phyloP scores from a whole-genome alignment of 2,888 invertebrate species.

The Rotaria socialis region DNA sequence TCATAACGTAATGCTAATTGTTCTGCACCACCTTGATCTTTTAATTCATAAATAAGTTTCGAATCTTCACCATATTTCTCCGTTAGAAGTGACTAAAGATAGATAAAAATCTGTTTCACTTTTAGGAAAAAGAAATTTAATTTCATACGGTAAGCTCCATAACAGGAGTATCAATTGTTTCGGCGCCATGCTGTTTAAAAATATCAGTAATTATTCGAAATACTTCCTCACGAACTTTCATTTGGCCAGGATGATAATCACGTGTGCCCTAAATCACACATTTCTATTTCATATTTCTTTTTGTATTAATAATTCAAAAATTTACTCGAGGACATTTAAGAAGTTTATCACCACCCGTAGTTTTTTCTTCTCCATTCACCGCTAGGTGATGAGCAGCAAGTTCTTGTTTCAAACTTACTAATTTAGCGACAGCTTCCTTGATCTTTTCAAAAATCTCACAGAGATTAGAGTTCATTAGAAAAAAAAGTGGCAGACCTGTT shows the following conservation, averaged over 20 bases:
- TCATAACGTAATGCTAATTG: conserved; percentile 82
- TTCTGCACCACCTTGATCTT: conserved; percentile 82
- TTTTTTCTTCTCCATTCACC: background rate
- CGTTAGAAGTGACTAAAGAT: conserved; percentile 80
- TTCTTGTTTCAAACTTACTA: background rate
- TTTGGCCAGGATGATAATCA: conserved; percentile 88
- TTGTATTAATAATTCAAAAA: background rate
- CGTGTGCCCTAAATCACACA: conserved; percentile 68
- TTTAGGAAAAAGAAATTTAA: no score
- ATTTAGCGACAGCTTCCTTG: background rate
- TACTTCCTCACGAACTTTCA: conserved; percentile 77
- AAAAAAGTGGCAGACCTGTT: background rate
- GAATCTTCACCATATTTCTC: conserved; percentile 99
- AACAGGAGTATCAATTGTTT: conserved; percentile 94
- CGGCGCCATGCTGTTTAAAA: conserved; percentile 93
- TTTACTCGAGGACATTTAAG: background rate
- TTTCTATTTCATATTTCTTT: background rate
- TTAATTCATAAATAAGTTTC: conserved; percentile 93
- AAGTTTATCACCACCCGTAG: background rate
- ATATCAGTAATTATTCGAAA: conserved; percentile 78
- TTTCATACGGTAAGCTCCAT: conserved; percentile 81
- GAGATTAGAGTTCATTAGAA: background rate
- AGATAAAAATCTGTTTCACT: background rate
- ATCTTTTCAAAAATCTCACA: background rate
- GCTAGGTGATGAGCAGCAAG: no score